Evolutionary conservation across 2,797 vertebrate genomes (phyloP), one percentile per base, ranked within the genome.

Genomic region (Amazona ochrocephala): DNA sequence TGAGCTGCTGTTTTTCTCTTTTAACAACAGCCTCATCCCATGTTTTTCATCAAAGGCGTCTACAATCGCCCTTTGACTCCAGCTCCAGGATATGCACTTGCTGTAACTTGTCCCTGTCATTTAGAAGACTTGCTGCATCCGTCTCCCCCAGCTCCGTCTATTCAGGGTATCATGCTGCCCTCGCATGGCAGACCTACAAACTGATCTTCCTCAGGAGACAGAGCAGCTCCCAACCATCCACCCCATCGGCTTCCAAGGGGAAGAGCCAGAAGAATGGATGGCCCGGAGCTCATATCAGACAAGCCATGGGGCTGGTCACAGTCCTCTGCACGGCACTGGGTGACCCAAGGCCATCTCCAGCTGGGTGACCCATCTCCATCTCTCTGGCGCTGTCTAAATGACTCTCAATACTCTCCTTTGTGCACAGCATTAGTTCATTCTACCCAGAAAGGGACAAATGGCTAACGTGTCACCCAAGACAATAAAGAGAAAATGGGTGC

Each of bases 101-200:
- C 78, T 96, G 17, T 53, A 53, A 82, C 90, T 83, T 51, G 64
- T 65, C 42, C 60, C 44, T 79, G 81, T 51, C 37, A 10, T 70
- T 76, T 62, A 32, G 32, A 26, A 62, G 71, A 27, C 44, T 39
- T 14, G 26, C 24, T 9, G 29, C 10, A 34, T 27, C 30, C 18
- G 8, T 5, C 22, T 50, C 80, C 30, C 48, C 24, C 62, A 64
- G 66, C 84, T 71, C 66, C 18, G 32, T 77, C 71, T 10, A 70
- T 92, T 87, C 80, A 62, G 68, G 42, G 89, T 89, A 16, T 56
- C 88, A 5, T 93, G 89, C 92, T 96, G 95, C 96, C 94, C 96
- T 96, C 96, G 0, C 50, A 94, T 82, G 96, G 96, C 89, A 92
- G 70, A 82, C 21, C 27, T 26, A 56, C 50, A 84, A 87, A 95